phyloP scores from a whole-genome alignment of 2,888 invertebrate species.

The Drosophila peninsularis region DNA sequence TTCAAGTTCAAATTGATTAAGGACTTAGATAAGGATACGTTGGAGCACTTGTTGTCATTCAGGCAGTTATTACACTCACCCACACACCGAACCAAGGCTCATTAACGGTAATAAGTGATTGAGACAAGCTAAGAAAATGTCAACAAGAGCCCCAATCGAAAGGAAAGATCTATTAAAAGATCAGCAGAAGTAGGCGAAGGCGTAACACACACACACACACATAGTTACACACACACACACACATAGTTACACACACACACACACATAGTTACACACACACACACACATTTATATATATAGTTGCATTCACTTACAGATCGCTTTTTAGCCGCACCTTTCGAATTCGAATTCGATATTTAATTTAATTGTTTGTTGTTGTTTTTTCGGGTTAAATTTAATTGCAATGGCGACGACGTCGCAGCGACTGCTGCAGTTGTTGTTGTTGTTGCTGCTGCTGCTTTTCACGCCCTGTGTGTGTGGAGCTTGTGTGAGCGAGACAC shows the following conservation, averaged over 20 bases:
- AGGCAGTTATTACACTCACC: neutral
- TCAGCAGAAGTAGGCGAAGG: constrained; percentile 25
- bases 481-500: constrained; percentile 81
- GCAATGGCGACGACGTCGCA: constrained; percentile 50
- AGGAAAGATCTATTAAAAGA: constrained; percentile 40
- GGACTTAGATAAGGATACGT: neutral
- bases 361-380: constrained; percentile 58
- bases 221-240: neutral
- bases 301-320: constrained; percentile 48
- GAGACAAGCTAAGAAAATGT: constrained; percentile 43
- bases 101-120: constrained; percentile 39
- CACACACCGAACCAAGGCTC: constrained; percentile 10
- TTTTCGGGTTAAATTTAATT: constrained; percentile 56
- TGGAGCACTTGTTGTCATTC: constrained; percentile 47
- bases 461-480: constrained; percentile 50
- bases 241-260: neutral
- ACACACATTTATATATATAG: neutral
- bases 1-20: neutral
- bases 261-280: neutral
- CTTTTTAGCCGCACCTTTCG: constrained; percentile 50
- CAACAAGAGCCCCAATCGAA: constrained; percentile 48
- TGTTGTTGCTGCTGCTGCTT: constrained; percentile 18
- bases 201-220: constrained; percentile 6
- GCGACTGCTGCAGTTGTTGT: constrained; percentile 1
- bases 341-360: constrained; percentile 49